A percentile compares a stretch with the other conserved stretches of the same genome.
These are phyloP conservation scores for Smutsia temminckii DNA, from an alignment of 2,797 vertebrate species.

Conservation along the genomic window DNA sequence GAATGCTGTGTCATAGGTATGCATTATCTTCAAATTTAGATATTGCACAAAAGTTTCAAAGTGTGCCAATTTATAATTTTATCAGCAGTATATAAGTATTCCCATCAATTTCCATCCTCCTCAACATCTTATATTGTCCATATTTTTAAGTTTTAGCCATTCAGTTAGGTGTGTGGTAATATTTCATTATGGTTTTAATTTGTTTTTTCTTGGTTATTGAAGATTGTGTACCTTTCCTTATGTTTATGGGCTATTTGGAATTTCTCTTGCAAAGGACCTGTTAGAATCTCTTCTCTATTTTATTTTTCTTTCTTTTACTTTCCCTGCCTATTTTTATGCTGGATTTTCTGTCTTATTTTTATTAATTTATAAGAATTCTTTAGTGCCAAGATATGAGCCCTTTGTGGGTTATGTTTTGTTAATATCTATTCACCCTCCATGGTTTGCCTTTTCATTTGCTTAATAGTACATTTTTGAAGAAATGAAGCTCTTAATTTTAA, in stretches of 20 bases:
- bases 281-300: not conserved
- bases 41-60: not conserved
- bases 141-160: not conserved
- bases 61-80: not conserved
- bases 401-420: not conserved
- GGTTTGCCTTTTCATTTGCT: not conserved
- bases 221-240: not conserved
- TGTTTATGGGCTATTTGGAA: not conserved
- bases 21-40: not conserved
- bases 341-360: not conserved
- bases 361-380: slow-evolving; percentile 7
- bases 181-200: slow-evolving; percentile 22
- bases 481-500: slow-evolving; percentile 42
- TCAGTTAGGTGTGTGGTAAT: not conserved
- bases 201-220: not conserved
- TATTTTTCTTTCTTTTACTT: not conserved
- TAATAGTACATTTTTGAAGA: not conserved
- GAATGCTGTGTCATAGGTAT: not conserved
- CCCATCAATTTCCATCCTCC: not conserved
- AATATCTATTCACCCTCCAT: not conserved
- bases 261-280: not conserved
- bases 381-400: not conserved
- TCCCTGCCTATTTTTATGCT: not conserved
- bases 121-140: not conserved
- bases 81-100: not conserved